These are phyloP conservation scores for Decapterus maruadsi DNA, from an alignment of 2,797 vertebrate species.

Conservation along the genomic window DNA sequence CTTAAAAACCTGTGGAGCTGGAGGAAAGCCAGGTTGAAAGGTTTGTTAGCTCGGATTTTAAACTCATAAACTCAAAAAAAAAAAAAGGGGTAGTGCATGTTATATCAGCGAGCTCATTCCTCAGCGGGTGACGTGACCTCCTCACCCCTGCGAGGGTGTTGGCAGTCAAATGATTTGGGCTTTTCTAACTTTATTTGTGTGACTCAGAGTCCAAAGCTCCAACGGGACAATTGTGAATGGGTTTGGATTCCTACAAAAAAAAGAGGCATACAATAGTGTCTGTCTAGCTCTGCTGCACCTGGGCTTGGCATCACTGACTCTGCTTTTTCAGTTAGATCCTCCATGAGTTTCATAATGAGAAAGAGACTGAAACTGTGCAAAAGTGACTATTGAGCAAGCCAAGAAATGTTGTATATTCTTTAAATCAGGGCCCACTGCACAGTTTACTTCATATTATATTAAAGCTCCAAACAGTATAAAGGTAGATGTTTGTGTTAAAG, in stretches of 20 bases:
- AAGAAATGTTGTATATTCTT: conserved; percentile 7
- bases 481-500: too few species aligned
- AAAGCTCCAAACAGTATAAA: too few species aligned
- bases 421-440: too few species aligned
- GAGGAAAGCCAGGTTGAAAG: conserved; percentile 39
- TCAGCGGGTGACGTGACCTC: conserved; percentile 62
- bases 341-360: conserved; percentile 58
- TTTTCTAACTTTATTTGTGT: conserved; percentile 63
- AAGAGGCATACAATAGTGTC: conserved; percentile 56
- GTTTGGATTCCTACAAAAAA: conserved; percentile 45
- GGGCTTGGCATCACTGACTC: conserved; percentile 56
- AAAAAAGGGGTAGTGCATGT: neutral
- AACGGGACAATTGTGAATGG: conserved; percentile 70
- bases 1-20: conserved; percentile 37
- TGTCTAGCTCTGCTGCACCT: conserved; percentile 72
- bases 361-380: conserved; percentile 46
- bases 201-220: conserved; percentile 48
- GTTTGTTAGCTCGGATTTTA: conserved; percentile 29
- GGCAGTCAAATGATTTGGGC: conserved; percentile 56
- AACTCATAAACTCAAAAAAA: conserved; percentile 34
- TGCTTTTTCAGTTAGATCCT: conserved; percentile 50
- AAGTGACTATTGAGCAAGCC: conserved; percentile 39
- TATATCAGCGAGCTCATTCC: conserved; percentile 26
- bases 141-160: conserved; percentile 52
- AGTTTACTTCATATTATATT: neutral